Conservation (phyloP, 2,113 vertebrate species). For the Naja naja region DNA sequence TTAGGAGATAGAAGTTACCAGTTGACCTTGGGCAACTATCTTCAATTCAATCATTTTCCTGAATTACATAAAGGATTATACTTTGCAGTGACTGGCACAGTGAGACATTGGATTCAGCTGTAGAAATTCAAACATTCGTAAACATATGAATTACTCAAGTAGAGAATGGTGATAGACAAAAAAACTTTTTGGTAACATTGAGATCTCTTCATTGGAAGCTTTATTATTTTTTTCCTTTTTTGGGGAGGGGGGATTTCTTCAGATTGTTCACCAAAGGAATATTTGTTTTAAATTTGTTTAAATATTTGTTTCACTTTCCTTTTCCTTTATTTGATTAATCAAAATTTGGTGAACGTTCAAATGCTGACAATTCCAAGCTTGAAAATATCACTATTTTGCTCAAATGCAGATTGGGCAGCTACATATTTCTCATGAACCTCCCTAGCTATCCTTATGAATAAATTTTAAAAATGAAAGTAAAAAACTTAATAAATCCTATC, state of each 20-base stretch:
- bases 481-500: background rate
- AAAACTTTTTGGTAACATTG: background rate
- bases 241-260: no score
- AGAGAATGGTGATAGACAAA: background rate
- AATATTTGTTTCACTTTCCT: background rate
- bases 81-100: background rate
- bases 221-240: background rate
- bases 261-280: background rate
- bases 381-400: background rate
- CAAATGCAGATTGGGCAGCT: background rate
- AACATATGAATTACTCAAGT: background rate
- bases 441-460: background rate
- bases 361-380: background rate
- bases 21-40: background rate
- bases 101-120: background rate
- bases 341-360: background rate
- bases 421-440: background rate
- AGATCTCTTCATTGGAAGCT: background rate
- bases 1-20: background rate
- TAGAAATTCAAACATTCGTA: background rate
- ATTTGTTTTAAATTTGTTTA: background rate
- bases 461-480: background rate
- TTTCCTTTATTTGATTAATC: background rate
- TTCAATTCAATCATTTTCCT: background rate
- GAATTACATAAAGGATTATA: conserved; percentile 1